A percentile compares a stretch with the other conserved stretches of the same genome.
Evolutionary conservation across 1,140 invertebrate genomes (phyloP).

Genomic region (Ips typographus): DNA sequence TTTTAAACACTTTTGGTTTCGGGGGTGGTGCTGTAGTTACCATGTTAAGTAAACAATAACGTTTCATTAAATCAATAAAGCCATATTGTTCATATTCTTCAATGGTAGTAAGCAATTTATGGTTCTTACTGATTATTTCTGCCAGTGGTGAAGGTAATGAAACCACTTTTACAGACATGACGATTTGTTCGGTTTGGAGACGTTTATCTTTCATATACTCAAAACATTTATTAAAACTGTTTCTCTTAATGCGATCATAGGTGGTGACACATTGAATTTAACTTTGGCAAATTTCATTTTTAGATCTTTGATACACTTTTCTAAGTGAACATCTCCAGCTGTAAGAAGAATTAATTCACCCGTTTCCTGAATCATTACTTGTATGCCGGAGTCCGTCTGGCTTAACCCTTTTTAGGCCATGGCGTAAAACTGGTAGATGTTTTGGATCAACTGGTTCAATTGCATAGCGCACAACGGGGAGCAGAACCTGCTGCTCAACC

Average conservation of each 20-base stretch:
- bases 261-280: constrained; percentile 86
- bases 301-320: constrained; percentile 90
- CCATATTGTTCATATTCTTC: constrained; percentile 46
- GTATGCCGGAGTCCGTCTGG: constrained; percentile 92
- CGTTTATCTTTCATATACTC: constrained; percentile 1
- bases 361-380: constrained; percentile 57
- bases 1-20: constrained; percentile 40
- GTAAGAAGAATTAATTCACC: constrained; percentile 97
- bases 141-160: constrained; percentile 77
- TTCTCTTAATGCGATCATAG: constrained; percentile 95
- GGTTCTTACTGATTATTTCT: constrained; percentile 65
- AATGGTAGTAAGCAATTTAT: constrained; percentile 60
- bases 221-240: constrained; percentile 57
- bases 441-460: constrained; percentile 85
- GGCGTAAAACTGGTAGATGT: constrained; percentile 79
- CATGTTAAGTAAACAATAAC: constrained; percentile 14
- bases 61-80: constrained; percentile 39
- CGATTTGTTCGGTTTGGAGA: too few species aligned
- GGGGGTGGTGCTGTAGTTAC: background rate
- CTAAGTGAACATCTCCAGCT: constrained; percentile 96
- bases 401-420: constrained; percentile 79
- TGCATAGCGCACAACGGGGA: constrained; percentile 90
- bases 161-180: constrained; percentile 63
- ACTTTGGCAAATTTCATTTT: constrained; percentile 82
- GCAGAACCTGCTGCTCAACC: constrained; percentile 74